phyloP scores from a whole-genome alignment of 2,113 vertebrate species.

The Megaleporinus macrocephalus region DNA sequence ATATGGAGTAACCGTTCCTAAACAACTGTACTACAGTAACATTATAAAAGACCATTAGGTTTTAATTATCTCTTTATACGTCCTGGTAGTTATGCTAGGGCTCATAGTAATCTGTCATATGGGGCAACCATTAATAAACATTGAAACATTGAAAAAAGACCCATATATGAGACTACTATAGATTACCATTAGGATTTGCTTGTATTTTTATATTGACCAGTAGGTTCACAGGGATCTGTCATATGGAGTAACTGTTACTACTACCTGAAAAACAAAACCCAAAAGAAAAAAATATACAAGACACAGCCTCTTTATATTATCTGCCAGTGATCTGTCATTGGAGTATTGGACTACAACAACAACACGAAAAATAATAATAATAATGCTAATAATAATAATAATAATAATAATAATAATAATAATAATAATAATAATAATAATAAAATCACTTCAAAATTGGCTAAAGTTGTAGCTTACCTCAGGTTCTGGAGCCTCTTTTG shows the following conservation, averaged over 20 bases:
- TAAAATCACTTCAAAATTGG: background rate
- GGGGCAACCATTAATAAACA: background rate
- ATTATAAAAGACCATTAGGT: too few relatives aligned
- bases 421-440: conserved; percentile 8
- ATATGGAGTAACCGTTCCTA: background rate
- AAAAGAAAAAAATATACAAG: background rate
- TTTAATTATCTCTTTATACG: background rate
- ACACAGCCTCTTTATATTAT: background rate
- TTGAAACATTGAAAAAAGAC: background rate
- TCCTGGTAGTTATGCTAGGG: background rate
- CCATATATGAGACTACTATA: too few relatives aligned
- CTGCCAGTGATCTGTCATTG: background rate
- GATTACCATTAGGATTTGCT: too few relatives aligned
- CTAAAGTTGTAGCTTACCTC: conserved; percentile 39
- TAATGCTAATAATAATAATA: conserved; percentile 16
- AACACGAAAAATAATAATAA: background rate
- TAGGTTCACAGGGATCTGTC: too few relatives aligned
- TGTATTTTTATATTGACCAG: too few relatives aligned
- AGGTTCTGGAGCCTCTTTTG: conserved; percentile 42
- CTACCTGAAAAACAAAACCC: too few relatives aligned
- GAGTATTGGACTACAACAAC: background rate
- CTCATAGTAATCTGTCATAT: background rate
- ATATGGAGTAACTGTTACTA: too few relatives aligned
- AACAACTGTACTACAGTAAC: too few relatives aligned
- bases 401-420: conserved; percentile 12